phyloP scores from a whole-genome alignment of 2,888 invertebrate species.

The Pseudanteris insignis region DNA sequence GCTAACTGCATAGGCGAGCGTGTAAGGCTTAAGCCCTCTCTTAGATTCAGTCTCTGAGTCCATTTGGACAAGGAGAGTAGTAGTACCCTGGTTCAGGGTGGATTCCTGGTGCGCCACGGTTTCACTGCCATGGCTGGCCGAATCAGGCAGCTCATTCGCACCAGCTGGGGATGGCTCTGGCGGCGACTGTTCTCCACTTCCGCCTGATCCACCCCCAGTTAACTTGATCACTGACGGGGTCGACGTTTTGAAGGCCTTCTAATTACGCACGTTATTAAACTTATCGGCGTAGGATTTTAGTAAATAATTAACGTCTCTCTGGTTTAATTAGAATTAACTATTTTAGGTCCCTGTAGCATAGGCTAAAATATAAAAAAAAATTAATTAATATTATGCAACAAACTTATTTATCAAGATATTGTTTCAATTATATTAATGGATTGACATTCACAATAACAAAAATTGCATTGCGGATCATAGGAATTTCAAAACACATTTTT shows the following conservation, averaged over 20 bases:
- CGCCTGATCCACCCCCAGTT: constrained; percentile 64
- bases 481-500: no score
- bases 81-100: constrained; percentile 25
- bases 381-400: no score
- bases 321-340: constrained; percentile 44
- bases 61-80: constrained; percentile 22
- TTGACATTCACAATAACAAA: no score
- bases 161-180: constrained; percentile 53
- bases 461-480: no score
- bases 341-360: constrained; percentile 60
- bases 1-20: constrained; percentile 15
- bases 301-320: constrained; percentile 8
- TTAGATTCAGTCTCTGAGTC: constrained; percentile 25
- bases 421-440: no score
- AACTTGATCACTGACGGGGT: constrained; percentile 66
- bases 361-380: constrained; percentile 49
- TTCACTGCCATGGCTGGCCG: constrained; percentile 24
- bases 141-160: constrained; percentile 14
- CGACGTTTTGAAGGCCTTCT: constrained; percentile 66
- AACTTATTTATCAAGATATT: no score
- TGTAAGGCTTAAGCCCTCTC: constrained; percentile 21
- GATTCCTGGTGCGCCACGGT: constrained; percentile 42
- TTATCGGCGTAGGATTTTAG: no score
- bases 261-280: no score
- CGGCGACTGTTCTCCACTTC: constrained; percentile 58